Conservation (phyloP, 2,113 vertebrate species). For the Drymodes brunneopygia region DNA sequence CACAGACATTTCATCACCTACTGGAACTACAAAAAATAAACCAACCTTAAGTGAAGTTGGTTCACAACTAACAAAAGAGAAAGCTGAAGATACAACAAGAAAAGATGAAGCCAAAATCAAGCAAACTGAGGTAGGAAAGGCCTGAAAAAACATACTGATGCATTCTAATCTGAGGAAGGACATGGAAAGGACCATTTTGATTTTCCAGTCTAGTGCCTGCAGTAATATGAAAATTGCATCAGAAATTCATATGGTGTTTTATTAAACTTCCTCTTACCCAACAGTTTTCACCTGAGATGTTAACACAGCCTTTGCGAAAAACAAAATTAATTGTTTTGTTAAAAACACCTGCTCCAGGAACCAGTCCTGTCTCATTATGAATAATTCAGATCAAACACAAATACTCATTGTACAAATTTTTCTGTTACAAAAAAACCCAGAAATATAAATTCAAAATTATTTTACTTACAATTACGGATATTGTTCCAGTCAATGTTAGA, state of each 20-base stretch:
- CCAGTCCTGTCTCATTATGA: not conserved
- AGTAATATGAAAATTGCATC: not conserved
- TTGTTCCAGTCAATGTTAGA: slow-evolving; percentile 84
- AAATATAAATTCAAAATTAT: not conserved
- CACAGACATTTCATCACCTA: not conserved
- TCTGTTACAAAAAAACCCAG: not conserved
- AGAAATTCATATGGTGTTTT: not conserved
- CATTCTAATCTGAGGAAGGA: not conserved
- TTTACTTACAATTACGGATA: slow-evolving; percentile 84
- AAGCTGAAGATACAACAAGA: not conserved
- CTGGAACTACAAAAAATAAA: not conserved
- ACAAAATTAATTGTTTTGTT: not conserved
- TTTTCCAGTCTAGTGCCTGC: not conserved
- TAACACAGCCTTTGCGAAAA: not conserved
- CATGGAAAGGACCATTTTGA: not conserved
- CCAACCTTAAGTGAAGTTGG: not conserved
- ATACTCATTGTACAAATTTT: not conserved
- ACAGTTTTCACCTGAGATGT: not conserved
- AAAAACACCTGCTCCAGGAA: not conserved
- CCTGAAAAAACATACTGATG: not conserved
- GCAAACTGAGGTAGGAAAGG: not conserved
- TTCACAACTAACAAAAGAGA: not conserved
- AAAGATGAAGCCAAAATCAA: not conserved
- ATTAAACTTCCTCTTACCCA: not conserved
- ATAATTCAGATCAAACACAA: not conserved